Evolutionary conservation across 2,888 invertebrate genomes (phyloP), one percentile per base, ranked within the genome.

Genomic region (Acrobasis repandana): DNA sequence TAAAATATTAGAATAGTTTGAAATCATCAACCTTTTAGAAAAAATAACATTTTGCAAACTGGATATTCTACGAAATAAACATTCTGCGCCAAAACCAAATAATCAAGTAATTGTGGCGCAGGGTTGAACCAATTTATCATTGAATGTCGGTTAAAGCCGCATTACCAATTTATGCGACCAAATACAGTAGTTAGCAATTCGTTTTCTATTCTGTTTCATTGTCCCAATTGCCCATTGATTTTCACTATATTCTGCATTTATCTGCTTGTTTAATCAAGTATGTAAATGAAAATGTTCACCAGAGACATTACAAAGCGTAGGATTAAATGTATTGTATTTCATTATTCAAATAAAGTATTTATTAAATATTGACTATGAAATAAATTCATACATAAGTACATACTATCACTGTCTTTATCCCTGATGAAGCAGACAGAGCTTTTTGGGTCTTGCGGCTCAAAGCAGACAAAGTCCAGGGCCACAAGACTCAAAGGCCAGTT

Each of bases 41-140:
- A 28, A 28, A 28, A 28, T 1, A 28, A 5, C 28, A 8, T 28
- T 28, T 28, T 28, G 14, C 14, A 1, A 11, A 43, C 1, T n/a
- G 2, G 14, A 43, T n/a, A 14, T 14, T 43, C 3, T 14, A n/a
- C 14, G 43, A 5, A 43, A 14, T n/a, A 3, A n/a, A 43, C 43
- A 43, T 43, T n/a, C 43, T 43, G 43, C 43, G 11, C 43, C 14
- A 14, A 52, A 33, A 33, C 33, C 86, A 85, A 88, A 89, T 91
- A 88, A 91, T 92, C 91, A 86, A 85, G 88, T 85, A 90, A 90
- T 90, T 90, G 88, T 77, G 80, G 76, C 88, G 89, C 89, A 86
- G 82, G 82, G 83, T 81, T 77, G 80, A 90, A 89, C 90, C 90
- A 91, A 92, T 90, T 90, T 89, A 90, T 90, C 85, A 88, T 88